Conservation (phyloP, 2,797 vertebrate genomes). For the Neosilurus hyrtlii region DNA sequence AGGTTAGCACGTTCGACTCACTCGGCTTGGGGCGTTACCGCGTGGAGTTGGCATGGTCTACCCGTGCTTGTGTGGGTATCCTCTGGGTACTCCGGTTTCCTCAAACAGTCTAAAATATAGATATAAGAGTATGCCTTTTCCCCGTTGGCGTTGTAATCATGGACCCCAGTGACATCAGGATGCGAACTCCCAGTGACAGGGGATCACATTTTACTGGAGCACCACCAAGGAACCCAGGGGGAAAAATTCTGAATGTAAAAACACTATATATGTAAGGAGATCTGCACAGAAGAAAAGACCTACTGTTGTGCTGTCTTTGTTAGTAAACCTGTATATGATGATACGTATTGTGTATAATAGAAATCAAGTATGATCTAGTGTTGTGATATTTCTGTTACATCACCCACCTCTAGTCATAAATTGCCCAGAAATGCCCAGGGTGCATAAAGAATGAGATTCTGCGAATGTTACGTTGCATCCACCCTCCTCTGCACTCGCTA, state of each 20-base stretch:
- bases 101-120: too few species aligned
- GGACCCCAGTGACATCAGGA: too few species aligned
- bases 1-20: too few species aligned
- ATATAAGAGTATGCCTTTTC: too few species aligned
- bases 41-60: too few species aligned
- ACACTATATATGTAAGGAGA: not conserved
- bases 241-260: not conserved
- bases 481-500: conserved; percentile 63
- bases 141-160: too few species aligned
- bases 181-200: too few species aligned
- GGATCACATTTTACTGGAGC: too few species aligned
- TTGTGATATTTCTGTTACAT: conserved; percentile 13
- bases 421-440: conserved; percentile 30
- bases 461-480: conserved; percentile 39
- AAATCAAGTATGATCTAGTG: not conserved
- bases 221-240: too few species aligned
- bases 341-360: not conserved
- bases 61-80: too few species aligned
- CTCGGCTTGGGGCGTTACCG: too few species aligned
- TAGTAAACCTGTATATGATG: conserved; percentile 5
- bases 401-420: conserved; percentile 22
- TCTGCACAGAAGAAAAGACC: not conserved
- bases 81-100: too few species aligned
- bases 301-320: not conserved
- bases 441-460: conserved; percentile 34